Base-by-base conservation (phyloP, 2,888 invertebrate species). In the Oeneis ivallda region DNA sequence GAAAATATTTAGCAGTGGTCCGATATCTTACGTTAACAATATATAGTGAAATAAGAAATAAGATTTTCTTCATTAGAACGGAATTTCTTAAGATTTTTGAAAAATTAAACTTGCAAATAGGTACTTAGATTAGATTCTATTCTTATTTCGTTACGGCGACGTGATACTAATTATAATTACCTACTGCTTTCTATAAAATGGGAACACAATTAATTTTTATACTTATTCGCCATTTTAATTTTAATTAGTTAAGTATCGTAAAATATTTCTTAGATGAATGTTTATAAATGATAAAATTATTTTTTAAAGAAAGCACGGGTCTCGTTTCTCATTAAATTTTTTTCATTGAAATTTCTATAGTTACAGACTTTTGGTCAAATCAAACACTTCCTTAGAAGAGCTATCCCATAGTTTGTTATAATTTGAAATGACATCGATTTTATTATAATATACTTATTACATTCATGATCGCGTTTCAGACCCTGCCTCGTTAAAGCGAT, bases 401-500 rank as follows among this genome's bases (percentile, higher is more conserved):
- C 87, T 87, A 89, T 87, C 88, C 77, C 85, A 75, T 76, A 66
- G 68, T 72, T 72, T 75, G 71, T 77, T 71, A 76, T 74, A 75
- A 45, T 77, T 78, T 75, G 78, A 81, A 83, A 81, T 78, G 77
- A 77, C 80, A 77, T 74, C 78, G 72, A 75, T 74, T 76, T 61
- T 34, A 52, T 64, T 39, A 63, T 57, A 45, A 65, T 47, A 41
- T 8, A 13, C 37, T 8, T 37, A 37, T 37, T n/a, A 37, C 41
- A 34, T 43, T 83, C 82, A 82, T 83, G 87, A 86, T 87, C 86
- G 84, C 87, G 86, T 84, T 88, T 85, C 81, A 84, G 87, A 91
- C 91, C 91, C 91, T 92, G 91, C 90, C 85, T 90, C 87, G 87
- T 89, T 89, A 84, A 90, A 90, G 90, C 89, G 82, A 88, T 89